These are phyloP conservation scores for Epizoanthus illoricatus DNA, from an alignment of 92 coral and sea anemone species.

Conservation along the genomic window DNA sequence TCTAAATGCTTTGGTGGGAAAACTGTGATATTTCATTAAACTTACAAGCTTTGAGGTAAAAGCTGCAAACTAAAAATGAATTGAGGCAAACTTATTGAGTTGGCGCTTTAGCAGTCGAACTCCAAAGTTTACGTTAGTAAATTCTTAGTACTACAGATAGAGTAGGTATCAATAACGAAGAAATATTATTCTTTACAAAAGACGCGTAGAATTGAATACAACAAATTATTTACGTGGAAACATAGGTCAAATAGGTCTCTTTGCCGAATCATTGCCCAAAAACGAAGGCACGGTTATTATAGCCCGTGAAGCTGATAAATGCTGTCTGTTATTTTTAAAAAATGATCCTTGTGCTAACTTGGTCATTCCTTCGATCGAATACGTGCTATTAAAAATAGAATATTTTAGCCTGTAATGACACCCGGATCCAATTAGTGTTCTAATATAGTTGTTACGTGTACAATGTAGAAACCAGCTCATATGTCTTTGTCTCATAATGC, in stretches of 20 bases:
- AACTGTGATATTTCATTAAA: not conserved
- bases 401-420: constrained; percentile 9
- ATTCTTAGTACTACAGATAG: not conserved
- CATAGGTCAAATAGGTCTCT: not conserved
- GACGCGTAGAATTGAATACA: not conserved
- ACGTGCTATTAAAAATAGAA: constrained; percentile 5
- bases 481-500: not conserved
- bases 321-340: not conserved
- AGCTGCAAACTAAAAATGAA: not conserved
- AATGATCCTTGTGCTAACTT: not conserved
- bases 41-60: not conserved
- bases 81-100: not conserved
- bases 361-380: not conserved
- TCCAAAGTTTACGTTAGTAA: not conserved
- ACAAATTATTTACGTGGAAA: not conserved
- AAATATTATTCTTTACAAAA: not conserved
- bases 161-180: not conserved
- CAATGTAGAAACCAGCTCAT: not conserved
- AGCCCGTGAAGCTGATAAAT: no score
- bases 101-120: not conserved
- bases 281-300: no score
- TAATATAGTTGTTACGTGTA: constrained; percentile 2
- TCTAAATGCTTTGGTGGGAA: no score
- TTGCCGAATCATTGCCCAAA: not conserved
- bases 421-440: not conserved